Conservation (phyloP, 2,113 vertebrate genomes). For the Oreochromis tanganicae region DNA sequence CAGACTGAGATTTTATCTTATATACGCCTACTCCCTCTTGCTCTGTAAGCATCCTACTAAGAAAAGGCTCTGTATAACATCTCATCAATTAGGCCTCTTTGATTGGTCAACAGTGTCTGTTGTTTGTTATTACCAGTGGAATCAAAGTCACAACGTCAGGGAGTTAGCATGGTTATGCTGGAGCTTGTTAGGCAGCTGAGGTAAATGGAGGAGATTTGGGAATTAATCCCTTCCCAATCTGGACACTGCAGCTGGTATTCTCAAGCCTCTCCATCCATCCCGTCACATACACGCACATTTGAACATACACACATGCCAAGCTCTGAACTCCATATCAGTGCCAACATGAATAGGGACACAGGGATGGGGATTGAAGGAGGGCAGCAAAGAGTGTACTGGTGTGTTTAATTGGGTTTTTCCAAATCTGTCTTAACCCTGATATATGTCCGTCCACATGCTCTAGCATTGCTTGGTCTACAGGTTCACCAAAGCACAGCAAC, state of each 20-base stretch:
- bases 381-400: constrained; percentile 19
- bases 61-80: neutral
- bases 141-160: constrained; percentile 25
- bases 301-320: neutral
- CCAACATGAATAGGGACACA: constrained; percentile 40
- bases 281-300: neutral
- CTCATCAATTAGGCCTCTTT: neutral
- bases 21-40: neutral
- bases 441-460: constrained; percentile 37
- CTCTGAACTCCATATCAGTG: constrained; percentile 17
- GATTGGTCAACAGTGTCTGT: constrained; percentile 19
- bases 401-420: constrained; percentile 49
- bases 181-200: constrained; percentile 58
- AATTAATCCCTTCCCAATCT: constrained; percentile 69
- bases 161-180: constrained; percentile 53
- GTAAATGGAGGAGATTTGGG: constrained; percentile 62
- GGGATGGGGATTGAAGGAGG: constrained; percentile 10
- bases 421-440: constrained; percentile 61
- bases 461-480: neutral
- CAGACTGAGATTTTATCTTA: neutral
- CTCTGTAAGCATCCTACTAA: neutral
- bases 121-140: constrained; percentile 24
- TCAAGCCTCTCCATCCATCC: constrained; percentile 33
- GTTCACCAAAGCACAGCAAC: constrained; percentile 1
- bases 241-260: constrained; percentile 65